Conservation (phyloP, 2,888 invertebrate genomes). For the Hetaerina titia region DNA sequence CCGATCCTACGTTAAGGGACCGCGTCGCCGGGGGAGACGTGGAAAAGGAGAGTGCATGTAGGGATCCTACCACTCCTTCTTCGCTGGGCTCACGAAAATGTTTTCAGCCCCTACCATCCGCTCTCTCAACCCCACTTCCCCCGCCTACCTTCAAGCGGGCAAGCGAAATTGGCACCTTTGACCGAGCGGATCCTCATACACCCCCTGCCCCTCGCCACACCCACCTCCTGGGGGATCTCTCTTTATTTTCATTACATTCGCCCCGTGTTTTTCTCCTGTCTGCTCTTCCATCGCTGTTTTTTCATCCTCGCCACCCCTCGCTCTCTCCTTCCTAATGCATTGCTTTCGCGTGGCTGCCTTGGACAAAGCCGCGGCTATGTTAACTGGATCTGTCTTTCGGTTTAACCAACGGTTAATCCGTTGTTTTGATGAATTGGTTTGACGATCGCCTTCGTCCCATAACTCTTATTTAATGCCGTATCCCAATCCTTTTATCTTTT, state of each 20-base stretch:
- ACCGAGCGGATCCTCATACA: neutral
- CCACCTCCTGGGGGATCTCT: neutral
- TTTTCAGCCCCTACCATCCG: neutral
- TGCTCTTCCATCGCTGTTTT: too few species aligned
- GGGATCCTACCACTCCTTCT: neutral
- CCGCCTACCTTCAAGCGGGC: neutral
- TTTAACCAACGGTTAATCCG: neutral
- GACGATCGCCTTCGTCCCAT: neutral
- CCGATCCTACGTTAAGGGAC: neutral
- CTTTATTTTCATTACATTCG: neutral
- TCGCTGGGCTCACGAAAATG: neutral
- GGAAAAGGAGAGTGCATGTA: constrained; percentile 30
- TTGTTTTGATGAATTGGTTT: neutral
- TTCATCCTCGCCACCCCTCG: neutral
- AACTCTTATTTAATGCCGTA: neutral
- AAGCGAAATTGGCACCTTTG: too few species aligned
- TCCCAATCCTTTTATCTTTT: neutral
- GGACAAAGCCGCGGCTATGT: neutral
- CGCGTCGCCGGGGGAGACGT: neutral
- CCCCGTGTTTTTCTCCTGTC: neutral
- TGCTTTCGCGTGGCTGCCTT: neutral
- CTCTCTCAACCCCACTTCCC: neutral
- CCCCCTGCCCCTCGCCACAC: neutral
- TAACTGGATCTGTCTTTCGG: neutral
- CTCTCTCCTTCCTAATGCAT: neutral